Percentiles rank a stretch among this genome's conserved stretches.
Conservation (phyloP, 1,140 invertebrate genomes). For the Saccostrea echinata region DNA sequence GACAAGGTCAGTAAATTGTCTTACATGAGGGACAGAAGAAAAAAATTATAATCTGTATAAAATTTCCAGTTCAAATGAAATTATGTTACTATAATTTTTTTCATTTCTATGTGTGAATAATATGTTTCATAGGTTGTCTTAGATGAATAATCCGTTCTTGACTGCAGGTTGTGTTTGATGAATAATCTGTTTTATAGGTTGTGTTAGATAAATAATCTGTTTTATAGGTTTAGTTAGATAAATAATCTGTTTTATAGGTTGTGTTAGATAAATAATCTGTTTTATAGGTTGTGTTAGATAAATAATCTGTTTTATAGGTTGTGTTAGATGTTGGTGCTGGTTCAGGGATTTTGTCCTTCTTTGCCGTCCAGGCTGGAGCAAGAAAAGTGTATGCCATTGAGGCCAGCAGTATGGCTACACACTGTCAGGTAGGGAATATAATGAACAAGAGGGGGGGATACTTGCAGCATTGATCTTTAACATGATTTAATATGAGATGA, state of each 20-base stretch:
- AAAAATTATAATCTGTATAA: too few relatives aligned
- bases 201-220: constrained; percentile 9
- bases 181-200: neutral
- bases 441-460: neutral
- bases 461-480: neutral
- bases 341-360: constrained; percentile 98
- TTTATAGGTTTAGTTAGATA: too few relatives aligned
- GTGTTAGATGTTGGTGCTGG: constrained; percentile 94
- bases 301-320: constrained; percentile 81
- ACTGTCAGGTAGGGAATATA: constrained; percentile 86
- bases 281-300: constrained; percentile 91
- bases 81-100: too few relatives aligned
- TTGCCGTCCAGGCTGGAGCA: constrained; percentile 98
- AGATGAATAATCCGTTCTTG: too few relatives aligned
- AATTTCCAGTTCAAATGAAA: too few relatives aligned
- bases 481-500: too few relatives aligned
- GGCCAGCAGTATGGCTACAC: constrained; percentile 98
- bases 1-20: constrained; percentile 80
- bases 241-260: constrained; percentile 48
- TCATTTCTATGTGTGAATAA: neutral
- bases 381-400: constrained; percentile 98
- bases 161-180: neutral
- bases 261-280: too few relatives aligned
- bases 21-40: neutral
- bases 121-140: neutral